phyloP scores from a whole-genome alignment of 1,140 invertebrate genomes.

The Pygmarrhopalites habei region DNA sequence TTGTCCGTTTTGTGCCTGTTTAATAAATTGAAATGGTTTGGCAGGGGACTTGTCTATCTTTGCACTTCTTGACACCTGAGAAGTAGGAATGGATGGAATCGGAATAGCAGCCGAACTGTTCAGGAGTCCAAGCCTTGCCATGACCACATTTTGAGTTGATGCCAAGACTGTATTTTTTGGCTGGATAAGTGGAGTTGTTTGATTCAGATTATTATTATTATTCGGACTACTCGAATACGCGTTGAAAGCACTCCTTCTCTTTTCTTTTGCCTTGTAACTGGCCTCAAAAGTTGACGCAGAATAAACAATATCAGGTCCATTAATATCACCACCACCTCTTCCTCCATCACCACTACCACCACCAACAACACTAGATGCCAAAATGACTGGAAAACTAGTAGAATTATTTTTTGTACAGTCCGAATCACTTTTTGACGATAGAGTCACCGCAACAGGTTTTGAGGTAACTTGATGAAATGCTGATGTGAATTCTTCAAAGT shows the following conservation, averaged over 20 bases:
- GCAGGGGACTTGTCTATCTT: slow-evolving; percentile 3
- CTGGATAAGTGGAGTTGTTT: neutral
- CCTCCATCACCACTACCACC: neutral
- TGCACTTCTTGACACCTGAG: neutral
- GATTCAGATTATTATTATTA: neutral
- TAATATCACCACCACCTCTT: neutral
- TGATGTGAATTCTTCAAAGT: slow-evolving; percentile 7
- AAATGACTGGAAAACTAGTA: neutral
- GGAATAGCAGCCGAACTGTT: neutral
- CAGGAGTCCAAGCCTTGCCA: neutral
- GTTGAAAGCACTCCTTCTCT: slow-evolving; percentile 3
- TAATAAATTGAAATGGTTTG: neutral
- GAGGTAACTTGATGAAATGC: neutral
- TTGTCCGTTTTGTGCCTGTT: neutral
- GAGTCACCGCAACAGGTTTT: neutral
- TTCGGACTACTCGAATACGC: neutral
- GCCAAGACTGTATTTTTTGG: neutral
- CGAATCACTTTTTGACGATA: neutral
- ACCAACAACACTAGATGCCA: neutral
- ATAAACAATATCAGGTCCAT: slow-evolving; percentile 10
- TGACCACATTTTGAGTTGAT: neutral
- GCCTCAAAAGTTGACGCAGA: slow-evolving; percentile 1
- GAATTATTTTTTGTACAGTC: no score
- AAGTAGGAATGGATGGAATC: neutral
- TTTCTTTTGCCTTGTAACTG: slow-evolving; percentile 8